Base-by-base conservation (phyloP, 2,113 vertebrate species). In the Nesogale talazaci region DNA sequence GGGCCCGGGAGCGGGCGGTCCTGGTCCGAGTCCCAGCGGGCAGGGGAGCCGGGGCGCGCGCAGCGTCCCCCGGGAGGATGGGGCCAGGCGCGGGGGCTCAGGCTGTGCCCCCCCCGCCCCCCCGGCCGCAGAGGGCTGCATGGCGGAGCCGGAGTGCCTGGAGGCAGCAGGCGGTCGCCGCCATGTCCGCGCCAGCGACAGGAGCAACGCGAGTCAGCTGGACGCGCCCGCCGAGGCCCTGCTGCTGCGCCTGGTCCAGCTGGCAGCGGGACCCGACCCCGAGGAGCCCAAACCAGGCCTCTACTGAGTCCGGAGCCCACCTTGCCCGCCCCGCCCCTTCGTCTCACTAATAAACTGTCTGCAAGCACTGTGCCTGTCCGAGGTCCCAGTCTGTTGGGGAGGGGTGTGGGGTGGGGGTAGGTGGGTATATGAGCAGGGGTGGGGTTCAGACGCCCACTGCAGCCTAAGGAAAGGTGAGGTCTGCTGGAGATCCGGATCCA, bases 61-160 rank as follows among this genome's bases (percentile, higher is more conserved):
- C n/a, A n/a, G n/a, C n/a, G n/a, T n/a, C n/a, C n/a, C n/a, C n/a
- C 42, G 42, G 42, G 42, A 10, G 5, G 42, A 5, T 5, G 42
- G 42, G 42, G 5, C 42, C 42, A 46, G 42, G 5, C 5, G 42
- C 46, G 46, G 9, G 46, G 46, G 10, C 46, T 52, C 46, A 52
- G 46, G 46, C 46, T 2, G 4, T 52, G 46, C 46, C 14, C 69
- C 31, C 89, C n/a, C n/a, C n/a, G n/a, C n/a, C n/a, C n/a, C n/a
- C n/a, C n/a, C n/a, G n/a, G n/a, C n/a, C 6, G 10, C 96, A 99
- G 99, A 99, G 96, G 98, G 98, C 87, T 99, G 99, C 38, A 42
- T 63, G 5, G 89, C 98, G 59, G 98, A 99, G 59, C 94, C 97
- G 1, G 88, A 96, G 75, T 99, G 99, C 94, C 94, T 97, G 67